These are phyloP conservation scores for Drymodes brunneopygia DNA, from an alignment of 2,113 vertebrate species.

Conservation along the genomic window DNA sequence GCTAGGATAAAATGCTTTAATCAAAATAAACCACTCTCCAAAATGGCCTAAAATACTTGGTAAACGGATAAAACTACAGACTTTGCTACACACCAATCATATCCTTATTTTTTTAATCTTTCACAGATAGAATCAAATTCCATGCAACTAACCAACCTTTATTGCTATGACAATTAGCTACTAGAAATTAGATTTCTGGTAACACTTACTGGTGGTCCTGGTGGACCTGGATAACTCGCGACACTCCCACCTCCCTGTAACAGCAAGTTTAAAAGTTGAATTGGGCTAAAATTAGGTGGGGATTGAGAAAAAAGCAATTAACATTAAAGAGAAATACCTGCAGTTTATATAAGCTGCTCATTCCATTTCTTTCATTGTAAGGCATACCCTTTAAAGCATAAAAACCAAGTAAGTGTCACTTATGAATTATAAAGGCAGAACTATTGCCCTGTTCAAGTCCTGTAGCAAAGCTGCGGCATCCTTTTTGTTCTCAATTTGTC, in stretches of 20 bases:
- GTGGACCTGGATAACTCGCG: constrained; percentile 82
- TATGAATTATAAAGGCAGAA: neutral
- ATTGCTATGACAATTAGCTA: neutral
- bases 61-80: neutral
- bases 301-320: neutral
- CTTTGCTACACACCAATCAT: neutral
- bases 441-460: neutral
- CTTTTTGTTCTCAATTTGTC: neutral
- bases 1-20: neutral
- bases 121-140: neutral
- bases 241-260: constrained; percentile 81
- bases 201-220: constrained; percentile 87
- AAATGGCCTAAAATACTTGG: neutral
- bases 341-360: constrained; percentile 96
- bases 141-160: neutral
- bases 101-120: neutral
- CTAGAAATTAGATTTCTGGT: neutral
- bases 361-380: constrained; percentile 87
- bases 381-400: constrained; percentile 77
- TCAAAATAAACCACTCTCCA: neutral
- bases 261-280: neutral
- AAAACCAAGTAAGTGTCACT: neutral
- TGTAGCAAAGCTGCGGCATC: neutral
- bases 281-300: neutral
- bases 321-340: constrained; percentile 80